Conservation (phyloP, 2,113 vertebrate genomes). For the Alethe diademata region DNA sequence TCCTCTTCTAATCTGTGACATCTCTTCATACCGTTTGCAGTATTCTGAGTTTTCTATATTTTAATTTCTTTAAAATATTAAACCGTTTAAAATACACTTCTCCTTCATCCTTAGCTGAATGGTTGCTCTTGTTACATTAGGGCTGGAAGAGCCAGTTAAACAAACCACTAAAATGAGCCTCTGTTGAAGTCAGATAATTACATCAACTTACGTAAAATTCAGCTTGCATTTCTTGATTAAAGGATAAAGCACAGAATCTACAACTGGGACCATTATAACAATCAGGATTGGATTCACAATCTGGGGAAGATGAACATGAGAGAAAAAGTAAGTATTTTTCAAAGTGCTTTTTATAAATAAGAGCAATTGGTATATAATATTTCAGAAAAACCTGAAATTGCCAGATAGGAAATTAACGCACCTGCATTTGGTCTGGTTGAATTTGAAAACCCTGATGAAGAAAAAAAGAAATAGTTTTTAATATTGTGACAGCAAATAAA, state of each 20-base stretch:
- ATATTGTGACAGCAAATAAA: neutral
- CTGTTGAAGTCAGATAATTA: neutral
- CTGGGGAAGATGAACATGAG: conserved; percentile 61
- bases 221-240: conserved; percentile 88
- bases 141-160: neutral
- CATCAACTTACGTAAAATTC: conserved; percentile 88
- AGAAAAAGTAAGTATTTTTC: neutral
- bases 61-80: neutral
- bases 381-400: neutral
- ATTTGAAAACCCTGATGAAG: conserved; percentile 82
- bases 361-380: neutral
- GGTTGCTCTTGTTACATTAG: neutral
- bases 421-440: conserved; percentile 97
- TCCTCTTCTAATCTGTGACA: neutral
- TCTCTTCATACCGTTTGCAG: neutral
- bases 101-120: neutral
- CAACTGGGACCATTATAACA: conserved; percentile 86
- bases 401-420: conserved; percentile 28
- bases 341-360: neutral
- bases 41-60: neutral
- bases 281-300: conserved; percentile 92
- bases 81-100: neutral
- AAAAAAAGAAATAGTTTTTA: neutral
- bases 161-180: neutral
- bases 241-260: conserved; percentile 85